Percentiles rank a stretch among this genome's conserved stretches.
phyloP scores from a whole-genome alignment of 2,888 invertebrate genomes.

The Rhogogaster chlorosoma region DNA sequence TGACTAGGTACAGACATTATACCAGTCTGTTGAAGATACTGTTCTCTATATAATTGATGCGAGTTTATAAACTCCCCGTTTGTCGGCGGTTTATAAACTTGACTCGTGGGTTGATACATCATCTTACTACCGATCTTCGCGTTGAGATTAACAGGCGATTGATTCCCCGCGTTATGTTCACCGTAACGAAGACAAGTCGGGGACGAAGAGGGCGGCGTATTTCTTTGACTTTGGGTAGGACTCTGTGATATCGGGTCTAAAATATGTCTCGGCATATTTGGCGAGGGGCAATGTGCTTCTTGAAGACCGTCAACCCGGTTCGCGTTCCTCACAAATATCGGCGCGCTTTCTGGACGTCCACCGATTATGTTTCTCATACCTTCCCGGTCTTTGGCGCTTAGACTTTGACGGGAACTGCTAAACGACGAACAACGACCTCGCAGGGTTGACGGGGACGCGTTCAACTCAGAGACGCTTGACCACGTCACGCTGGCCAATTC shows the following conservation, averaged over 20 bases:
- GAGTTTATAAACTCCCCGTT: conserved; percentile 71
- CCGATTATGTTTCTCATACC: conserved; percentile 74
- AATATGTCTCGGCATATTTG: conserved; percentile 73
- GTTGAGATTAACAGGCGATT: conserved; percentile 53
- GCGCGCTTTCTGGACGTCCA: conserved; percentile 74
- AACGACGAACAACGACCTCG: conserved; percentile 54
- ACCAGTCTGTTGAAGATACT: conserved; percentile 72
- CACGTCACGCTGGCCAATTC: conserved; percentile 84
- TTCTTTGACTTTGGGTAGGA: conserved; percentile 72
- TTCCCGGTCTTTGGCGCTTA: conserved; percentile 72
- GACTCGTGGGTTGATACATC: conserved; percentile 59
- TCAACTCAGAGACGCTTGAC: conserved; percentile 68
- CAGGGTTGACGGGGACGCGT: conserved; percentile 56
- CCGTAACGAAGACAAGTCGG: conserved; percentile 68
- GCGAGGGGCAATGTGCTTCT: conserved; percentile 68
- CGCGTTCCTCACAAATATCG: conserved; percentile 71
- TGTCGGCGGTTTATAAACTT: conserved; percentile 53
- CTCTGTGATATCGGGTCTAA: conserved; percentile 75
- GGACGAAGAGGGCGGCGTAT: conserved; percentile 66
- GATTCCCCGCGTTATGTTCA: conserved; percentile 56
- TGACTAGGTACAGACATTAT: conserved; percentile 67
- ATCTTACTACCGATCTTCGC: conserved; percentile 59
- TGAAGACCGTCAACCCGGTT: conserved; percentile 73
- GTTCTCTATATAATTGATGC: conserved; percentile 70
- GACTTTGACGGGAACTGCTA: conserved; percentile 62